Evolutionary conservation across 2,113 vertebrate genomes (phyloP).

Genomic region (Nibea albiflora): DNA sequence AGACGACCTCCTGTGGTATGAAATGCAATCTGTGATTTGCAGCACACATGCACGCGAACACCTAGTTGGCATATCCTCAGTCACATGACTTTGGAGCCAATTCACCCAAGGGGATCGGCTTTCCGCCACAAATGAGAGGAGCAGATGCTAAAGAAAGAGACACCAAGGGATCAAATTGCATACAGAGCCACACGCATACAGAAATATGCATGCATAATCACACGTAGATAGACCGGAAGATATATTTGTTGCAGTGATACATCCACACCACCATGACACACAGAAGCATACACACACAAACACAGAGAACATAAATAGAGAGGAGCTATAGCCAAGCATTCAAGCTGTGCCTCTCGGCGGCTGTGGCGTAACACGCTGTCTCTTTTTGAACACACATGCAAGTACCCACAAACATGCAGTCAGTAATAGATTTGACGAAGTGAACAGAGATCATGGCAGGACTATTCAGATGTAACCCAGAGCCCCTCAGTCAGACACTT

Average conservation of each 20-base stretch:
- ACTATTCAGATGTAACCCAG: not conserved
- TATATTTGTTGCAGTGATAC: conserved; percentile 29
- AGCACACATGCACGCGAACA: conserved; percentile 13
- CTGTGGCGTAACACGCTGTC: conserved; percentile 18
- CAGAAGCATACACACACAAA: conserved; percentile 1
- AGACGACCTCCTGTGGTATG: conserved; percentile 24
- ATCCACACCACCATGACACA: conserved; percentile 3
- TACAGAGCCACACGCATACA: conserved; percentile 18
- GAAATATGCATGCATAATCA: conserved; percentile 38
- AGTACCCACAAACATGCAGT: not conserved
- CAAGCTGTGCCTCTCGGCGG: conserved; percentile 36
- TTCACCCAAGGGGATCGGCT: conserved; percentile 56
- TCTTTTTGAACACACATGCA: conserved; percentile 12
- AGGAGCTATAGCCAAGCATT: conserved; percentile 44
- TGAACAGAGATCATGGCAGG: not conserved
- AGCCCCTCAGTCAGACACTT: not conserved
- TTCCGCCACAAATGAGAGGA: conserved; percentile 60
- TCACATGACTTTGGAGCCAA: conserved; percentile 64
- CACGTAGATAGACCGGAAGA: conserved; percentile 35
- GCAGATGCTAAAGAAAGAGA: conserved; percentile 68
- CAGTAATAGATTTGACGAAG: not conserved
- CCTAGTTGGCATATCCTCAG: conserved; percentile 43
- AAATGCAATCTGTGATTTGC: conserved; percentile 48
- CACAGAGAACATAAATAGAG: conserved; percentile 47
- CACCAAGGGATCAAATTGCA: conserved; percentile 61